phyloP scores from a whole-genome alignment of 2,113 vertebrate genomes.

The Equus przewalskii region DNA sequence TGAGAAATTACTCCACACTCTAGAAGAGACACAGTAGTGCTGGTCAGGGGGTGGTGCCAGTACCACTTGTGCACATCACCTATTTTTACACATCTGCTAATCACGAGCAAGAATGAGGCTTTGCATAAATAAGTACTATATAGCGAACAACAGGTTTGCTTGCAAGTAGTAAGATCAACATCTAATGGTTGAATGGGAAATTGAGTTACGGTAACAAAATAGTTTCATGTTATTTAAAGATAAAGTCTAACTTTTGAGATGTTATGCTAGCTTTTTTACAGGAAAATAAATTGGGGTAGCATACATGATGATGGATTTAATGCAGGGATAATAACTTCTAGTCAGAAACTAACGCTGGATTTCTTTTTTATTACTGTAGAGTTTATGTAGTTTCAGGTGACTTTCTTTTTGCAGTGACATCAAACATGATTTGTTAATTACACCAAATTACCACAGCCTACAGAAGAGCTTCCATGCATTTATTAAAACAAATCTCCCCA shows the following conservation, averaged over 20 bases:
- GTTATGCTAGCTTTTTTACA: neutral
- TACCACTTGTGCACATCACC: neutral
- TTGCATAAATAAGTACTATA: neutral
- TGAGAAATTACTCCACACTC: neutral
- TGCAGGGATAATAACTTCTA: neutral
- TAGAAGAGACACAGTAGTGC: neutral
- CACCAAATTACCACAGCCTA: neutral
- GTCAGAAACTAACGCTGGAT: neutral
- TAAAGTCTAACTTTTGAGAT: slow-evolving; percentile 4
- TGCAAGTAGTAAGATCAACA: neutral
- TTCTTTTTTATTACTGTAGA: neutral
- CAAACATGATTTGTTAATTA: neutral
- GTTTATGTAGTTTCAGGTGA: neutral
- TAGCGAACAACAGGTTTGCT: neutral
- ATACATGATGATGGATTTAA: neutral
- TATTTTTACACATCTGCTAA: neutral
- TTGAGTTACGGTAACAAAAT: neutral
- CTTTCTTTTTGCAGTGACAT: neutral
- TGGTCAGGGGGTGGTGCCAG: neutral
- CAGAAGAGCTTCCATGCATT: neutral
- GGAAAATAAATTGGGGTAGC: neutral
- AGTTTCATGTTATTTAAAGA: neutral
- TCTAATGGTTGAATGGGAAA: neutral
- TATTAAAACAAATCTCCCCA: neutral
- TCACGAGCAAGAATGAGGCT: neutral